A percentile compares a stretch with the other conserved stretches of the same genome.
Evolutionary conservation across 2,888 invertebrate species (phyloP).

Genomic region (Drosophila neoperkinsi): DNA sequence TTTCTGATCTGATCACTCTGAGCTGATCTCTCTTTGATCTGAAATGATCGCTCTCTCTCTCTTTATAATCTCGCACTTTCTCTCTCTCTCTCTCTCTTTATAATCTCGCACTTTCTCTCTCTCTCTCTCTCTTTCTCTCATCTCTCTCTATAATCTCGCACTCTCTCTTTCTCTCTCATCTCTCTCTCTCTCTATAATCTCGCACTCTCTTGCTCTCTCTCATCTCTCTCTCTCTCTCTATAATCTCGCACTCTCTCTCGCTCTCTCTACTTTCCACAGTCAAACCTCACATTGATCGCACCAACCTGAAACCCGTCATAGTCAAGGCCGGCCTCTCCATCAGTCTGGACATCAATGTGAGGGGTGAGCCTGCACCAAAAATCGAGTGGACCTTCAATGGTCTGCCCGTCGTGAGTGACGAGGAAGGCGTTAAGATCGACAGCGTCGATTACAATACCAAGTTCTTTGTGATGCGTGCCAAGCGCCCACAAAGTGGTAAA

Average conservation of each 20-base stretch:
- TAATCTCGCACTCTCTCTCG: not conserved
- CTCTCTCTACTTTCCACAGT: conserved; percentile 86
- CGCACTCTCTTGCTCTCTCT: too few species aligned
- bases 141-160: too few species aligned
- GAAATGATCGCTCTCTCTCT: not conserved
- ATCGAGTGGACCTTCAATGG: conserved; percentile 95
- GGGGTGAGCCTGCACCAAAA: conserved; percentile 97
- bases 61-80: too few species aligned
- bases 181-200: not conserved
- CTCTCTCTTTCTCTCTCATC: too few species aligned
- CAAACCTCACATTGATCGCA: conserved; percentile 97
- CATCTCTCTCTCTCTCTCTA: too few species aligned
- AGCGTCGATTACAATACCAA: conserved; percentile 96
- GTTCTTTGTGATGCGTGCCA: conserved; percentile 93
- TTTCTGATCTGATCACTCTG: not conserved
- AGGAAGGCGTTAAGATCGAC: conserved; percentile 89
- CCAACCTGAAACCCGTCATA: conserved; percentile 92
- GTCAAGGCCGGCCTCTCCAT: conserved; percentile 96
- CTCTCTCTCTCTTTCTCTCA: too few species aligned
- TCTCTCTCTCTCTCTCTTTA: too few species aligned
- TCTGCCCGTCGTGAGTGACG: conserved; percentile 88
- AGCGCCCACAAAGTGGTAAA: conserved; percentile 93
- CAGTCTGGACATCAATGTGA: conserved; percentile 93
- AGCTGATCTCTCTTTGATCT: not conserved
- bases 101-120: too few species aligned